These are phyloP conservation scores for Dysmachus trigonus DNA, from an alignment of 2,888 invertebrate species.

Conservation along the genomic window DNA sequence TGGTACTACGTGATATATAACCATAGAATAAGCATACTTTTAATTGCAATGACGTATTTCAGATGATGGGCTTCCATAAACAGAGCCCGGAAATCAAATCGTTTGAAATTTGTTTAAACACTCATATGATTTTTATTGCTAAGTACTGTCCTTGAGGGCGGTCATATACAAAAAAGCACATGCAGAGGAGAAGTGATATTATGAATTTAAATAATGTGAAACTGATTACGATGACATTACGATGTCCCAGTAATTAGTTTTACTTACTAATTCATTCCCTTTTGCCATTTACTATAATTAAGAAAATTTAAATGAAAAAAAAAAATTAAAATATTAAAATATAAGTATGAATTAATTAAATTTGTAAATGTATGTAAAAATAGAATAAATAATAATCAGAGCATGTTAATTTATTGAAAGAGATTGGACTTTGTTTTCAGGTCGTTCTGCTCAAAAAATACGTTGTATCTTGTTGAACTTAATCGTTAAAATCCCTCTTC, in stretches of 20 bases:
- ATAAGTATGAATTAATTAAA: no score
- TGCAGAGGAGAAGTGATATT: not conserved
- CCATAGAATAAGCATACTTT: not conserved
- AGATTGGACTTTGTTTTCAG: not conserved
- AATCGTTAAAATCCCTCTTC: not conserved
- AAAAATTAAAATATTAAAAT: not conserved
- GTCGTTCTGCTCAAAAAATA: not conserved
- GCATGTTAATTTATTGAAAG: not conserved
- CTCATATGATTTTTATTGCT: not conserved
- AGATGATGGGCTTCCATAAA: not conserved
- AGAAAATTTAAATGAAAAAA: not conserved
- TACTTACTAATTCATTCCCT: conserved; percentile 37
- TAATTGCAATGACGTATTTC: not conserved
- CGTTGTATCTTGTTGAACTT: not conserved
- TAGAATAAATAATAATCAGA: not conserved
- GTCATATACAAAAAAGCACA: not conserved
- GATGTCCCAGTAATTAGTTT: not conserved
- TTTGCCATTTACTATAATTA: conserved; percentile 14
- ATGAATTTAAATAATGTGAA: not conserved
- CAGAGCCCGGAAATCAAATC: not conserved
- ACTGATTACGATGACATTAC: not conserved
- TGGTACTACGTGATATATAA: not conserved
- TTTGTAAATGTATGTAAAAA: not conserved
- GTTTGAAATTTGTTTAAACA: not conserved
- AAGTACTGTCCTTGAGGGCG: not conserved